phyloP scores from a whole-genome alignment of 2,113 vertebrate genomes.

The Mellivora capensis region DNA sequence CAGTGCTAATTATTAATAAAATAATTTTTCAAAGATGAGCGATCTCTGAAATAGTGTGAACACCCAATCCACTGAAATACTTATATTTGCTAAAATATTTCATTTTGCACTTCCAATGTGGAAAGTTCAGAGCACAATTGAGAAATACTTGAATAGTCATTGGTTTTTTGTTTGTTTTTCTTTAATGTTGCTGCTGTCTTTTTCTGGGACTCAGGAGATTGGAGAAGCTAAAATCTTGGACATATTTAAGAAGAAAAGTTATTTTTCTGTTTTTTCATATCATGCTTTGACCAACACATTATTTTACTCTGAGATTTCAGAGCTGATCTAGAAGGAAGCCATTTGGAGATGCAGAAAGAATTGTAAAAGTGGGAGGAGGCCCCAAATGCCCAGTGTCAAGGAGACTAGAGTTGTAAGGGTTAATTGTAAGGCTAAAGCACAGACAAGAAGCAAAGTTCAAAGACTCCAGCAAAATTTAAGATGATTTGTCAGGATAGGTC shows the following conservation, averaged over 20 bases:
- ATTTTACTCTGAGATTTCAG: neutral
- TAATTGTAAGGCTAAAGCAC: neutral
- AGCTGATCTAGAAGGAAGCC: neutral
- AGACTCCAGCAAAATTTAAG: neutral
- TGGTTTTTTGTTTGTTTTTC: neutral
- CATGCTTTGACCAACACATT: neutral
- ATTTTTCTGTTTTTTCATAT: neutral
- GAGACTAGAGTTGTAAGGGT: neutral
- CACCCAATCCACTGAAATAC: neutral
- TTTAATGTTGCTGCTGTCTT: neutral
- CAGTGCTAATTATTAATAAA: slow-evolving; percentile 30
- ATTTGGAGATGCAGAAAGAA: neutral
- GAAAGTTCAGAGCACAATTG: neutral
- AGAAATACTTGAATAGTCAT: neutral
- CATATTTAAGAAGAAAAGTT: slow-evolving; percentile 6
- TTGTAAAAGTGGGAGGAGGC: neutral
- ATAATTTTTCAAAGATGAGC: neutral
- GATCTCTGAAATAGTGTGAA: slow-evolving; percentile 23
- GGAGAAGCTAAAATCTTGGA: neutral
- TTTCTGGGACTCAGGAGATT: neutral
- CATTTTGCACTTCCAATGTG: neutral
- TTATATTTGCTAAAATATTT: slow-evolving; percentile 30
- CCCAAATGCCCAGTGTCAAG: neutral
- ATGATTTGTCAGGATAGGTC: neutral
- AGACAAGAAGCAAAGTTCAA: slow-evolving; percentile 12